Percentiles rank a stretch among this genome's conserved stretches.
Conservation (phyloP, 1,140 invertebrate species). For the Trachelipus rathkii region DNA sequence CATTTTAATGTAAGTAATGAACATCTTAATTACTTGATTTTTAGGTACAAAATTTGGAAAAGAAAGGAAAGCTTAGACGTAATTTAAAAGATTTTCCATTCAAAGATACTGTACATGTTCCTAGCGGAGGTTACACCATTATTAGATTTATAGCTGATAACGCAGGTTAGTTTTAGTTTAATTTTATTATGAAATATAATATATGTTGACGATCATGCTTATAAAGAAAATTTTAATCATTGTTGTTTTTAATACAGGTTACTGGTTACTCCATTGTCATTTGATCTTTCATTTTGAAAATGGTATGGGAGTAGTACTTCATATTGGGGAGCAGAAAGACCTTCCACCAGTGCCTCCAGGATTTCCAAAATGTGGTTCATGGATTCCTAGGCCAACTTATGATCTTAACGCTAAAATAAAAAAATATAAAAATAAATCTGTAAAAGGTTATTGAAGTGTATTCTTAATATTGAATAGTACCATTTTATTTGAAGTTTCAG, state of each 20-base stretch:
- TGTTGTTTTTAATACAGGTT: conserved; percentile 56
- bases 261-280: conserved; percentile 89
- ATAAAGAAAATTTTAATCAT: background rate
- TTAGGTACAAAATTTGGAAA: conserved; percentile 36
- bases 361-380: conserved; percentile 35
- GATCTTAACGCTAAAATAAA: background rate
- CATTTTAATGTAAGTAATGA: too few species aligned
- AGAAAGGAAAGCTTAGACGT: conserved; percentile 63
- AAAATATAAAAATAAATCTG: too few species aligned
- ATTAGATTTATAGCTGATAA: conserved; percentile 84
- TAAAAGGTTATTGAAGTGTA: too few species aligned
- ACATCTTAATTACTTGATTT: too few species aligned
- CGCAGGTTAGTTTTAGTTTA: conserved; percentile 59
- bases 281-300: conserved; percentile 85
- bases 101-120: conserved; percentile 86
- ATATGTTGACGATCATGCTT: background rate
- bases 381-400: background rate
- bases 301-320: conserved; percentile 81
- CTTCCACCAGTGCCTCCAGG: conserved; percentile 50
- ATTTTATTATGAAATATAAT: background rate
- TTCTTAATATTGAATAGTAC: too few species aligned
- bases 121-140: conserved; percentile 86
- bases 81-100: conserved; percentile 69
- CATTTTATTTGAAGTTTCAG: too few species aligned
- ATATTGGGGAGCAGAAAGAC: conserved; percentile 58